These are phyloP conservation scores for Procavia capensis DNA, from an alignment of 2,113 vertebrate genomes.

Conservation along the genomic window DNA sequence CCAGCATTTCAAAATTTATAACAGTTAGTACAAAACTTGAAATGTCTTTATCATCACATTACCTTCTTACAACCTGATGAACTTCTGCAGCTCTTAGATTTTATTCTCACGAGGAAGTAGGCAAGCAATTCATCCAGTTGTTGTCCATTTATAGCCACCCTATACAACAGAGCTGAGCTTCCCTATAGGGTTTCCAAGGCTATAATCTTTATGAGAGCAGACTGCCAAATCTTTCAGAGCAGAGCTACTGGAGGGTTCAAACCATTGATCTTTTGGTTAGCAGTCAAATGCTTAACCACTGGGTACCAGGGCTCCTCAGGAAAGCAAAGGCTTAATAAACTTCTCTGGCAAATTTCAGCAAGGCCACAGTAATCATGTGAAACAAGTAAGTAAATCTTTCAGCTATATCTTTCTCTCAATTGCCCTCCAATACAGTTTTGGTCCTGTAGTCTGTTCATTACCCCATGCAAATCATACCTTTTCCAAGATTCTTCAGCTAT, in stretches of 20 bases:
- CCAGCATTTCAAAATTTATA: not conserved
- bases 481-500: not conserved
- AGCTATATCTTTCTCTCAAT: not conserved
- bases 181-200: too few species aligned
- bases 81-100: not conserved
- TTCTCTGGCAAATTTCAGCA: not conserved
- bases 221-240: too few species aligned
- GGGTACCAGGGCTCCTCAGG: not conserved
- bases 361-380: not conserved
- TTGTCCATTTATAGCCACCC: too few species aligned
- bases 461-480: not conserved
- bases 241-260: too few species aligned
- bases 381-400: not conserved
- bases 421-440: not conserved
- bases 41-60: not conserved
- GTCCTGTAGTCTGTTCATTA: not conserved
- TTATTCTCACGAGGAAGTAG: not conserved
- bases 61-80: not conserved
- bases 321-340: not conserved
- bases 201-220: too few species aligned
- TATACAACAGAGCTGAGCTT: too few species aligned
- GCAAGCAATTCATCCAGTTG: not conserved
- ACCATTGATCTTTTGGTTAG: too few species aligned
- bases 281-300: too few species aligned
- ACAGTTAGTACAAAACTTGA: not conserved